Conservation (phyloP, 2,113 vertebrate species). For the Cranoglanis bouderius region DNA sequence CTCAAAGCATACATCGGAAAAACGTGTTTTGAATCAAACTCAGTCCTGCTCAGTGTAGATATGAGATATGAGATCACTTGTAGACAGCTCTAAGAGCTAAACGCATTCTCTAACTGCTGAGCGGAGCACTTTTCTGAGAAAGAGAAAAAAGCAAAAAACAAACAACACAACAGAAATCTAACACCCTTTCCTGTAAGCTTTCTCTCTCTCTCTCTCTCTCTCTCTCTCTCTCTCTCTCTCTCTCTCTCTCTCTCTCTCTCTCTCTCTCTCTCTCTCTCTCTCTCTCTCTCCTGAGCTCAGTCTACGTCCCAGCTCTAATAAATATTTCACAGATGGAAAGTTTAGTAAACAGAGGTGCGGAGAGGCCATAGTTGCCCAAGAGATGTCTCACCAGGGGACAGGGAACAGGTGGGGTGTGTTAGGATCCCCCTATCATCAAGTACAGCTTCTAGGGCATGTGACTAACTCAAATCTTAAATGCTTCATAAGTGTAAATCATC, state of each 20-base stretch:
- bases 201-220: constrained; percentile 44
- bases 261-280: constrained; percentile 36
- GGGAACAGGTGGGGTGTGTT: constrained; percentile 38
- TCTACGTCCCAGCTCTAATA: constrained; percentile 60
- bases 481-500: background rate
- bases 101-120: constrained; percentile 34
- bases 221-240: constrained; percentile 31
- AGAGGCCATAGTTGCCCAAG: constrained; percentile 56
- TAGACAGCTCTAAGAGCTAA: background rate
- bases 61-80: background rate
- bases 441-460: background rate
- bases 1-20: background rate
- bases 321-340: constrained; percentile 66
- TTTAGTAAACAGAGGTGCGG: constrained; percentile 61
- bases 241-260: constrained; percentile 31
- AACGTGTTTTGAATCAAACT: background rate
- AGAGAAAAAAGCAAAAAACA: constrained; percentile 37
- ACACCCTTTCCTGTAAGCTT: constrained; percentile 52
- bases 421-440: constrained; percentile 20
- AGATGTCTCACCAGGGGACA: constrained; percentile 39
- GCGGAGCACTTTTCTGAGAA: constrained; percentile 16
- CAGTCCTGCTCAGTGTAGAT: background rate
- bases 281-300: constrained; percentile 53
- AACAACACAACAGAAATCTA: constrained; percentile 45
- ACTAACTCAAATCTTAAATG: background rate